phyloP scores from a whole-genome alignment of 2,888 invertebrate genomes.

The Caenorhabditis sp. region DNA sequence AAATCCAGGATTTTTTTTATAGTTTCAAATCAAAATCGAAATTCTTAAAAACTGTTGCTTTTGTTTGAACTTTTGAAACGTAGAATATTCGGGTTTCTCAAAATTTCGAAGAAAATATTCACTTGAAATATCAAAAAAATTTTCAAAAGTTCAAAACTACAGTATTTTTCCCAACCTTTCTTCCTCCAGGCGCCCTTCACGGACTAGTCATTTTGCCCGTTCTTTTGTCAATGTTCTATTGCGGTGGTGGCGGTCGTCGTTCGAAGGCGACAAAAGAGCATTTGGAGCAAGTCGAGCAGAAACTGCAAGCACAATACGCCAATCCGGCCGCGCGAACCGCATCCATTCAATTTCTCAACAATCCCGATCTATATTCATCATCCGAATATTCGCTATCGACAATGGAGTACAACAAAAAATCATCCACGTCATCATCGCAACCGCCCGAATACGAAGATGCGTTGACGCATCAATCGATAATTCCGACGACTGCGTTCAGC shows the following conservation, averaged over 20 bases:
- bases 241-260: constrained; percentile 52
- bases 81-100: no score
- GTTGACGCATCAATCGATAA: constrained; percentile 9
- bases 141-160: no score
- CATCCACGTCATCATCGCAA: constrained; percentile 1
- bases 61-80: no score
- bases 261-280: constrained; percentile 29
- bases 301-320: constrained; percentile 48
- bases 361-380: constrained; percentile 37
- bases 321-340: constrained; percentile 40
- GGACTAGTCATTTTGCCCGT: constrained; percentile 87
- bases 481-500: constrained; percentile 20
- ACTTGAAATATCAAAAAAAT: no score
- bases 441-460: constrained; percentile 43
- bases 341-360: constrained; percentile 42
- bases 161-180: not conserved
- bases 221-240: constrained; percentile 70
- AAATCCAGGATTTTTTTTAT: no score
- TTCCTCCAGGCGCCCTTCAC: constrained; percentile 81
- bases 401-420: constrained; percentile 27
- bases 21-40: no score
- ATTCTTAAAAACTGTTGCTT: no score
- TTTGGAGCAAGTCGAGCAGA: constrained; percentile 37
- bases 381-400: constrained; percentile 33
- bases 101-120: no score